Evolutionary conservation across 2,888 invertebrate species (phyloP).

Genomic region (Aelia acuminata): DNA sequence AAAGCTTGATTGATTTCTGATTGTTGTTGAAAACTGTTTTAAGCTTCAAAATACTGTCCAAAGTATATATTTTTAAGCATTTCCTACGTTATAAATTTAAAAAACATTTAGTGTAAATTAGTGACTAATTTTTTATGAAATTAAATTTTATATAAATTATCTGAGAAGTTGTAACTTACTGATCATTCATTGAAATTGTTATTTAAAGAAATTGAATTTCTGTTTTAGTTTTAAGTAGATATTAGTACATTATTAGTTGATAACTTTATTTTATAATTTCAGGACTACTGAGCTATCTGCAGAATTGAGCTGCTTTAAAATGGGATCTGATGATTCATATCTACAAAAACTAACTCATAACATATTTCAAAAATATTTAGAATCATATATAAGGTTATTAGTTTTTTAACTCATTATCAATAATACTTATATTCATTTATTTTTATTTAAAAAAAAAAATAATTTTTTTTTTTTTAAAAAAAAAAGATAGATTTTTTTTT

Average conservation of each 20-base stretch:
- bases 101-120: background rate
- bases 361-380: constrained; percentile 85
- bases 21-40: too few species aligned
- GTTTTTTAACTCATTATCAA: background rate
- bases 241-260: background rate
- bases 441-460: background rate
- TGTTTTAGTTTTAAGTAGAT: constrained; percentile 26
- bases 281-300: constrained; percentile 83
- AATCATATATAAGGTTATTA: constrained; percentile 80
- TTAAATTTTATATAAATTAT: too few species aligned
- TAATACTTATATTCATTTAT: background rate
- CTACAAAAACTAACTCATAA: constrained; percentile 83
- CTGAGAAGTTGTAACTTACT: background rate
- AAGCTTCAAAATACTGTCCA: too few species aligned
- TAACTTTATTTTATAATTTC: constrained; percentile 66
- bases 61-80: background rate
- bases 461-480: background rate
- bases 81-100: background rate
- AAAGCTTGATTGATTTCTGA: too few species aligned
- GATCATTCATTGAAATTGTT: background rate
- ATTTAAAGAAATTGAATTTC: background rate
- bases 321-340: constrained; percentile 84
- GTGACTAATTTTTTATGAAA: background rate
- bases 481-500: background rate
- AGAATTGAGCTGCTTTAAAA: constrained; percentile 81